Evolutionary conservation across 2,113 vertebrate genomes (phyloP).

Genomic region (Loxodonta africana): DNA sequence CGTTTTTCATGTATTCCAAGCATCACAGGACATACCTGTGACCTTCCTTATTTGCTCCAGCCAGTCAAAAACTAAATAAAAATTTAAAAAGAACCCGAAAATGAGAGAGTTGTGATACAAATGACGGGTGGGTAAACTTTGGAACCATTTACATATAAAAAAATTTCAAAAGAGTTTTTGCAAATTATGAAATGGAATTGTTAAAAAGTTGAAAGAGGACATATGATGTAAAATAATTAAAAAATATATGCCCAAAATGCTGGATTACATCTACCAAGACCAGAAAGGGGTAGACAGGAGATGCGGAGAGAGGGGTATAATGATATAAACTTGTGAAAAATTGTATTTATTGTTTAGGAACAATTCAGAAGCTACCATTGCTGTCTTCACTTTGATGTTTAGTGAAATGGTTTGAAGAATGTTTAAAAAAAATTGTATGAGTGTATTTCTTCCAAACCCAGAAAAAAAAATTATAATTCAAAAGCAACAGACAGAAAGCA

Average conservation of each 20-base stretch:
- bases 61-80: neutral
- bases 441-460: neutral
- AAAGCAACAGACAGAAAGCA: neutral
- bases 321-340: neutral
- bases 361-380: neutral
- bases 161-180: neutral
- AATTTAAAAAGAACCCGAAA: neutral
- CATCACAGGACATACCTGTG: neutral
- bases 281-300: neutral
- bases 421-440: neutral
- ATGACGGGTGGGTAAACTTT: neutral
- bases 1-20: neutral
- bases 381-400: neutral
- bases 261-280: neutral
- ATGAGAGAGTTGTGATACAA: neutral
- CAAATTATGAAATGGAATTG: neutral
- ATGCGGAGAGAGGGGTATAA: neutral
- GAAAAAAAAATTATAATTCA: neutral
- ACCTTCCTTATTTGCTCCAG: neutral
- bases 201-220: neutral
- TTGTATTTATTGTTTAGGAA: neutral
- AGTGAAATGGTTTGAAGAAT: neutral
- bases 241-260: neutral
- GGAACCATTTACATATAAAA: neutral
- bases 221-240: neutral